These are phyloP conservation scores for Hydrotaea diabolus DNA, from an alignment of 2,888 invertebrate species.

Conservation along the genomic window DNA sequence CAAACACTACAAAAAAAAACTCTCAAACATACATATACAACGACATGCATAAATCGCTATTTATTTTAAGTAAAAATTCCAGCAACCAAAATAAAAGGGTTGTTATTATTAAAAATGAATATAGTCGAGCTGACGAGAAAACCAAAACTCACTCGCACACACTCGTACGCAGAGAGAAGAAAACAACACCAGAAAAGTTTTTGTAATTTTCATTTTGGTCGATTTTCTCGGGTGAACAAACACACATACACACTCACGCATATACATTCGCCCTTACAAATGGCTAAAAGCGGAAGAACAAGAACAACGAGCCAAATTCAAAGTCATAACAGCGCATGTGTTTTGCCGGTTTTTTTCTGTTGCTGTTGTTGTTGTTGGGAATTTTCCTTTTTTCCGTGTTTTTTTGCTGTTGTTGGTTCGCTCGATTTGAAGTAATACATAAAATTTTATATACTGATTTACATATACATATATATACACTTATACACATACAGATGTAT, in stretches of 20 bases:
- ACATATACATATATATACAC: constrained; percentile 5
- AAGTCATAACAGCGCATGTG: constrained; percentile 67
- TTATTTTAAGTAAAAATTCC: constrained; percentile 53
- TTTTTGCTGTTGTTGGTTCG: no score
- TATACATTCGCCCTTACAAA: not conserved
- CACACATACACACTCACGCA: not conserved
- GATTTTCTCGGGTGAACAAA: constrained; percentile 30
- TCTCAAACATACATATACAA: not conserved
- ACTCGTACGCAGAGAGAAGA: not conserved
- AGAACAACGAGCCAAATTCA: constrained; percentile 47
- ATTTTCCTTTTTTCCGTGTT: not conserved
- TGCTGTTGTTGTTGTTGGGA: constrained; percentile 33
- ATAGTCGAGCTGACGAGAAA: not conserved
- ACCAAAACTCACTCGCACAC: no score
- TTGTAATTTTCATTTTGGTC: constrained; percentile 61
- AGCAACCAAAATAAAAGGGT: constrained; percentile 53
- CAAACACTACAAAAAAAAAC: not conserved
- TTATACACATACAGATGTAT: not conserved
- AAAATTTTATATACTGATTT: constrained; percentile 66
- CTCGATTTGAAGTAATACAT: constrained; percentile 63
- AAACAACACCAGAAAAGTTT: constrained; percentile 46
- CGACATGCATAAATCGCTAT: constrained; percentile 61
- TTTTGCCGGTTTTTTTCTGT: constrained; percentile 55
- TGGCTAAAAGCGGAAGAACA: constrained; percentile 20
- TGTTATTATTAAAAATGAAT: constrained; percentile 65